phyloP scores from a whole-genome alignment of 2,888 invertebrate genomes.

The Phengaris alcon region DNA sequence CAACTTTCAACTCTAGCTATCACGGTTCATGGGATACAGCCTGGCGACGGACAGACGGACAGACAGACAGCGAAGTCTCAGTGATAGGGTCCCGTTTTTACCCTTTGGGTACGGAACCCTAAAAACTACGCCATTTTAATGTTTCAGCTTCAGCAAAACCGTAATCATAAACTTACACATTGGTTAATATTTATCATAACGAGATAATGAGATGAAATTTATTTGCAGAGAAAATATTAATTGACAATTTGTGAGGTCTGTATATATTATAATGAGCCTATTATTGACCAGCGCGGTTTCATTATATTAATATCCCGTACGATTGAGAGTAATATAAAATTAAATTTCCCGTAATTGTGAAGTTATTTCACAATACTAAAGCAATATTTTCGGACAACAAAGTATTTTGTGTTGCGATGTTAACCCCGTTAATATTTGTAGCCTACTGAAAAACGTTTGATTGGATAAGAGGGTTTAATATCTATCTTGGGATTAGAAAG shows the following conservation, averaged over 20 bases:
- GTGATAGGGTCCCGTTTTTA: too few relatives aligned
- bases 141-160: background rate
- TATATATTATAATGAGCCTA: conserved; percentile 22
- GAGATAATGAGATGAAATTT: conserved; percentile 19
- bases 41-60: too few relatives aligned
- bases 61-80: too few relatives aligned
- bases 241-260: conserved; percentile 1
- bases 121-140: background rate
- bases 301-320: conserved; percentile 1
- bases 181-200: background rate
- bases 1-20: too few relatives aligned
- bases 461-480: too few relatives aligned
- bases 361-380: background rate
- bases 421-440: too few relatives aligned
- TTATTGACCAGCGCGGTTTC: conserved; percentile 4
- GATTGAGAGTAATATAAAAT: background rate
- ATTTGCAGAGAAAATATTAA: conserved; percentile 22
- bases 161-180: background rate
- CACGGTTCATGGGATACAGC: too few relatives aligned
- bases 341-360: background rate
- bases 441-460: too few relatives aligned
- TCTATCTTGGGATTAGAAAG: too few relatives aligned
- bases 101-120: too few relatives aligned
- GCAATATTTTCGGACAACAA: too few relatives aligned
- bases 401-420: too few relatives aligned